Percentiles rank a stretch among this genome's conserved stretches.
Evolutionary conservation across 2,113 vertebrate genomes (phyloP).

Genomic region (Marmota flaviventris): DNA sequence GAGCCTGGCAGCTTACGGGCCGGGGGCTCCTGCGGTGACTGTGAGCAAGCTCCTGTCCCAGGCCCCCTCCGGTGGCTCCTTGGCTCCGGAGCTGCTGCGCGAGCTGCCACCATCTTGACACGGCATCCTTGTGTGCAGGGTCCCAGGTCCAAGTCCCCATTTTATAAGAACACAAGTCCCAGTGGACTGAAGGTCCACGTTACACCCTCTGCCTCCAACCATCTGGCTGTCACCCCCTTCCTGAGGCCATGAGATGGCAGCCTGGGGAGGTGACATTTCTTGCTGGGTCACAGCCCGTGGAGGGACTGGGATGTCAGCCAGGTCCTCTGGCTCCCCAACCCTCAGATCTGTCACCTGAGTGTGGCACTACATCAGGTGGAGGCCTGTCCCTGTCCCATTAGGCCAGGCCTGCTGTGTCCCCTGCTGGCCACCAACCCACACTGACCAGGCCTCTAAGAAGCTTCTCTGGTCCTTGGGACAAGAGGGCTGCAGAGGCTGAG

Average conservation of each 20-base stretch:
- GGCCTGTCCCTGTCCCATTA: background rate
- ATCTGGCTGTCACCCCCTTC: background rate
- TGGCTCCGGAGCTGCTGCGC: no score
- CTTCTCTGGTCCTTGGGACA: background rate
- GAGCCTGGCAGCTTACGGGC: no score
- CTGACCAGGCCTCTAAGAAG: background rate
- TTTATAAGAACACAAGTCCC: background rate
- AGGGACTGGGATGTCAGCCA: background rate
- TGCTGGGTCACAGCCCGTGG: background rate
- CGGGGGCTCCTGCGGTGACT: no score
- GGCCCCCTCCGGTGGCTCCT: no score
- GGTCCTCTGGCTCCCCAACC: background rate
- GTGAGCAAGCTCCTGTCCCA: no score
- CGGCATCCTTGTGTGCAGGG: background rate
- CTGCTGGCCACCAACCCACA: background rate
- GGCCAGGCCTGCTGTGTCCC: background rate
- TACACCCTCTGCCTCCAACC: background rate
- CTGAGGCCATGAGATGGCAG: background rate
- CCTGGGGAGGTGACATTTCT: background rate
- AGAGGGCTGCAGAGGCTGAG: background rate
- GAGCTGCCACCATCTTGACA: background rate
- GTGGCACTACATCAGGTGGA: no score
- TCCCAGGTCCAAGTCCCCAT: no score
- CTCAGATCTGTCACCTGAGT: background rate
- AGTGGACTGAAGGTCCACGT: background rate